A percentile compares a stretch with the other conserved stretches of the same genome.
These are phyloP conservation scores for Agelas oroides DNA, from an alignment of 37 sponge, comb jelly and placozoan genomes.

Conservation along the genomic window DNA sequence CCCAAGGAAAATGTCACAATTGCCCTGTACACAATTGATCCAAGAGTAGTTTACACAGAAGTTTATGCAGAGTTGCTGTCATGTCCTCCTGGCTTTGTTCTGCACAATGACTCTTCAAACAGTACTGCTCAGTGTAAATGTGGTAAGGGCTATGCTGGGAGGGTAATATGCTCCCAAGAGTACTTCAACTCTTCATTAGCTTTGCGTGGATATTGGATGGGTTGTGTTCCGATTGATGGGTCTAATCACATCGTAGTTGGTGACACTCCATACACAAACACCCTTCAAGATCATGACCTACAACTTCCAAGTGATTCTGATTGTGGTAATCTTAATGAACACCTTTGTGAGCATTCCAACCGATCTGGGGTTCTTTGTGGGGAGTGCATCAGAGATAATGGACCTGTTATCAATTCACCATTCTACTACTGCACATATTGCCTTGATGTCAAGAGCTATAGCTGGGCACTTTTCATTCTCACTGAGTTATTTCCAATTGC, in stretches of 20 bases:
- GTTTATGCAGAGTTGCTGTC: conserved; percentile 3
- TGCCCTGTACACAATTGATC: neutral
- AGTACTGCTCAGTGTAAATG: neutral
- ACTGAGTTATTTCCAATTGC: conserved; percentile 19
- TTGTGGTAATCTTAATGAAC: neutral
- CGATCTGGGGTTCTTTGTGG: conserved; percentile 29
- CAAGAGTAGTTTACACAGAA: neutral
- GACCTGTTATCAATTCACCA: conserved; percentile 22
- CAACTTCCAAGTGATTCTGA: neutral
- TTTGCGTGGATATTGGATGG: neutral
- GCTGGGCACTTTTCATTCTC: conserved; percentile 5
- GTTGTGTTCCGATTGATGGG: no score
- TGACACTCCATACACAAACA: neutral
- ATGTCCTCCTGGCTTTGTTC: conserved; percentile 27
- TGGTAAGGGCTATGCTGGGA: neutral
- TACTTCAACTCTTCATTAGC: neutral
- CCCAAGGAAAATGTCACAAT: neutral
- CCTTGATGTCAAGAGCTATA: neutral
- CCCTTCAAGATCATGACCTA: no score
- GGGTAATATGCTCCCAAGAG: neutral
- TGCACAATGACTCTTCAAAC: neutral
- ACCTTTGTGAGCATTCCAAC: neutral
- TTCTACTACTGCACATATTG: conserved; percentile 18
- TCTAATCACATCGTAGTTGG: neutral
- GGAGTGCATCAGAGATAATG: neutral